Evolutionary conservation across 2,113 vertebrate species (phyloP).

Genomic region (Columba livia): DNA sequence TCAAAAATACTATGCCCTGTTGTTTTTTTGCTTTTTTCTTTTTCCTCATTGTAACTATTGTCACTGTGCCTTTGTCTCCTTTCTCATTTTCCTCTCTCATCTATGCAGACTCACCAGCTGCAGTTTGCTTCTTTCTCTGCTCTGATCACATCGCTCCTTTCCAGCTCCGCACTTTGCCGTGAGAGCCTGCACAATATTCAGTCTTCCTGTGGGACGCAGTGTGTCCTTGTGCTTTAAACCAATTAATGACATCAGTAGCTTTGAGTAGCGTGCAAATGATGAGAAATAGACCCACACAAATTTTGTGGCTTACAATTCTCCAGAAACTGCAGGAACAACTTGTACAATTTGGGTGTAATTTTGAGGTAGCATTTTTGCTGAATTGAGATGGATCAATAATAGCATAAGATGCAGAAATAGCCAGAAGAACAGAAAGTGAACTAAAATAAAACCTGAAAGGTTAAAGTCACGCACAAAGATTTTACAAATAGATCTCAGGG

Average conservation of each 20-base stretch:
- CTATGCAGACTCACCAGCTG: neutral
- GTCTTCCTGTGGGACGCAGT: neutral
- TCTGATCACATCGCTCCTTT: neutral
- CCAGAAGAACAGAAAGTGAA: too few relatives aligned
- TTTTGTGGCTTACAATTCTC: neutral
- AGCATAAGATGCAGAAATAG: too few relatives aligned
- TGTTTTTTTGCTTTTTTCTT: neutral
- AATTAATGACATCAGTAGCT: neutral
- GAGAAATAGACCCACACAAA: neutral
- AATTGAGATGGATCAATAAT: too few relatives aligned
- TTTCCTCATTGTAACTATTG: too few relatives aligned
- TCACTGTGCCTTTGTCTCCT: too few relatives aligned
- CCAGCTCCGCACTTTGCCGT: neutral
- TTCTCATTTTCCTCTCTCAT: neutral
- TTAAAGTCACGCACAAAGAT: too few relatives aligned
- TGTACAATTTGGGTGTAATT: neutral
- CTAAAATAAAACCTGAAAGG: too few relatives aligned
- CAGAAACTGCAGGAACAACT: neutral
- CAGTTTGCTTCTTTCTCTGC: neutral
- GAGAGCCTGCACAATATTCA: neutral
- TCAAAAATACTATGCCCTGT: too few relatives aligned
- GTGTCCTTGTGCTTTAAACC: neutral
- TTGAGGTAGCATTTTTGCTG: too few relatives aligned
- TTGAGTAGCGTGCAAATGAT: neutral
- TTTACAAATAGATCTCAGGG: too few relatives aligned